phyloP scores from a whole-genome alignment of 2,888 invertebrate species.

The Pristionchus japonicus region DNA sequence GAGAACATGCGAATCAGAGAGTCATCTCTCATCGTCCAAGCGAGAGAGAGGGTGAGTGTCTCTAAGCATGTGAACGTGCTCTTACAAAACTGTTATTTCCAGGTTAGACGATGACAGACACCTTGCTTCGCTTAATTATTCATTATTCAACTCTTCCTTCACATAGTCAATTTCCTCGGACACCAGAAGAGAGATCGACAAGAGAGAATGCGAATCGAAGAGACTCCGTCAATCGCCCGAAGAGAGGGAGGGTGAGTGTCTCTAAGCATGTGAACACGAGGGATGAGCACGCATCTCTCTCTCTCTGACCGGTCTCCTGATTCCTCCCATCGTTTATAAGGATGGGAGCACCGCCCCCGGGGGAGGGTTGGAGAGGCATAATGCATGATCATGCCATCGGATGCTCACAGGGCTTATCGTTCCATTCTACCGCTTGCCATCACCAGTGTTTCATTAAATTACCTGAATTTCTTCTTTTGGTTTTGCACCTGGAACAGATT shows the following conservation, averaged over 20 bases:
- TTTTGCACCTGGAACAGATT: neutral
- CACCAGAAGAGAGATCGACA: neutral
- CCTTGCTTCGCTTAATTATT: too few species aligned
- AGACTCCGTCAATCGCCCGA: neutral
- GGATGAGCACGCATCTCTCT: too few species aligned
- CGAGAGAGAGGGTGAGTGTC: neutral
- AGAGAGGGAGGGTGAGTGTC: neutral
- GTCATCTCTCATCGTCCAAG: neutral
- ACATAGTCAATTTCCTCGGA: neutral
- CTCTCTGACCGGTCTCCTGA: slow-evolving; percentile 8
- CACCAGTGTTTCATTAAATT: too few species aligned
- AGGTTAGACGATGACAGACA: too few species aligned
- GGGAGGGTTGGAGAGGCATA: neutral
- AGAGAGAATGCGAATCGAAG: neutral
- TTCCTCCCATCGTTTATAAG: neutral
- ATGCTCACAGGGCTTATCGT: too few species aligned
- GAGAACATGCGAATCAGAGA: neutral
- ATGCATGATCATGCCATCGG: neutral
- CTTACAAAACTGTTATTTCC: too few species aligned
- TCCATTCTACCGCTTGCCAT: too few species aligned
- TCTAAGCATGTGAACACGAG: slow-evolving; percentile 29
- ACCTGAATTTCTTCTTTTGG: neutral
- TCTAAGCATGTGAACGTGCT: slow-evolving; percentile 24
- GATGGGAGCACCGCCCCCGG: neutral
- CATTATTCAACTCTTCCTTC: neutral